These are phyloP conservation scores for Erebia epiphron DNA, from an alignment of 2,888 invertebrate species.

Conservation along the genomic window DNA sequence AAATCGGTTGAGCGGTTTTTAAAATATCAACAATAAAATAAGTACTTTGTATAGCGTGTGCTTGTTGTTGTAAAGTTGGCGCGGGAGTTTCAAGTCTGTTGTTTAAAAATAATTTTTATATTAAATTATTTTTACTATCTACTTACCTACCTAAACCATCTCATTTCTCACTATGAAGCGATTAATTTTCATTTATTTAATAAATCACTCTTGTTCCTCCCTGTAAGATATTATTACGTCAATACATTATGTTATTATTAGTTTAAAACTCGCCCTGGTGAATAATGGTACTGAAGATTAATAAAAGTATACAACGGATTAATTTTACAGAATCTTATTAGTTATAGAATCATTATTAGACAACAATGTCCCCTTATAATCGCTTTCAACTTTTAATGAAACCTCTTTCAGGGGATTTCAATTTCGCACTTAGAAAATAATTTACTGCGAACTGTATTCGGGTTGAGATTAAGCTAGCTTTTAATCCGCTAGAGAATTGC, in stretches of 20 bases:
- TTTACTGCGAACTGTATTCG: constrained; percentile 40
- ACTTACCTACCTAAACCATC: not conserved
- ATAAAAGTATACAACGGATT: constrained; percentile 58
- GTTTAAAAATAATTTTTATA: no score
- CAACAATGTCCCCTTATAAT: constrained; percentile 46
- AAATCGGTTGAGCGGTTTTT: no score
- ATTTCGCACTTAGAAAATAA: constrained; percentile 41
- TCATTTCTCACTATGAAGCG: constrained; percentile 30
- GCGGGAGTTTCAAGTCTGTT: no score
- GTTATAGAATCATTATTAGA: constrained; percentile 58
- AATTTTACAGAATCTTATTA: constrained; percentile 58
- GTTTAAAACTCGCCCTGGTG: constrained; percentile 60
- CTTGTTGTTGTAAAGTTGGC: no score
- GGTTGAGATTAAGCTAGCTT: constrained; percentile 38
- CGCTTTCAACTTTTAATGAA: constrained; percentile 52
- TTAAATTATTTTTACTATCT: no score
- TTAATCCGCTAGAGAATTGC: constrained; percentile 42
- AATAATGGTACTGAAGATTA: constrained; percentile 61
- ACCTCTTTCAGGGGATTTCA: constrained; percentile 51
- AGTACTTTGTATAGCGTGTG: no score
- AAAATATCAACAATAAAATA: no score
- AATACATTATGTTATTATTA: constrained; percentile 50
- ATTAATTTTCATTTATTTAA: not conserved
- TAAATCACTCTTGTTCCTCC: constrained; percentile 54
- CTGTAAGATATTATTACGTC: constrained; percentile 53